phyloP scores from a whole-genome alignment of 37 sponge, comb jelly and placozoan species.

The Geodia barretti region DNA sequence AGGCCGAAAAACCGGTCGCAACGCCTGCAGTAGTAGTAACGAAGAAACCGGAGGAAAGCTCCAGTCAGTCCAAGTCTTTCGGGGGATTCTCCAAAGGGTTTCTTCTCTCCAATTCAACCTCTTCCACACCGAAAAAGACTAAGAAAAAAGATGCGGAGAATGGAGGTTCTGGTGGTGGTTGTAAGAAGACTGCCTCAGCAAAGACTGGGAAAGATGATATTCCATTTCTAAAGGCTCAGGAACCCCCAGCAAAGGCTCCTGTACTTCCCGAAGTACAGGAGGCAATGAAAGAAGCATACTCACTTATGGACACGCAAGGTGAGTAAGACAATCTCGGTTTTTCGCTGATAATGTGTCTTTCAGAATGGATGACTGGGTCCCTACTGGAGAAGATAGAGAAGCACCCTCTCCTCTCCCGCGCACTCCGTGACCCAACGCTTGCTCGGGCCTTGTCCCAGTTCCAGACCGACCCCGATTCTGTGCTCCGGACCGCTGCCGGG shows the following conservation, averaged over 20 bases:
- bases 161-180: too few relatives aligned
- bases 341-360: too few relatives aligned
- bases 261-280: conserved; percentile 69
- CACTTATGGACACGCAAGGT: conserved; percentile 48
- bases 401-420: conserved; percentile 63
- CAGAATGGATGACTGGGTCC: conserved; percentile 86
- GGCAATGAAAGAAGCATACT: conserved; percentile 56
- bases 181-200: too few relatives aligned
- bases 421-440: conserved; percentile 65
- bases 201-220: background rate
- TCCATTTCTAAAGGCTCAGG: conserved; percentile 37
- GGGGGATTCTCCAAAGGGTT: conserved; percentile 86
- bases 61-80: background rate
- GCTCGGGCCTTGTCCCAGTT: conserved; percentile 41
- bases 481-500: conserved; percentile 21
- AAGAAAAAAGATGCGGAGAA: background rate
- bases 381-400: conserved; percentile 69
- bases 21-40: background rate
- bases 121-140: background rate
- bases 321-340: too few relatives aligned
- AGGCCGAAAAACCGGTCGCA: background rate
- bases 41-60: background rate
- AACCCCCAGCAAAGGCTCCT: background rate
- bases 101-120: conserved; percentile 6
- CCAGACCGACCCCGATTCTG: conserved; percentile 59